Evolutionary conservation across 2,888 invertebrate genomes (phyloP).

Genomic region (Ochropacha duplaris): DNA sequence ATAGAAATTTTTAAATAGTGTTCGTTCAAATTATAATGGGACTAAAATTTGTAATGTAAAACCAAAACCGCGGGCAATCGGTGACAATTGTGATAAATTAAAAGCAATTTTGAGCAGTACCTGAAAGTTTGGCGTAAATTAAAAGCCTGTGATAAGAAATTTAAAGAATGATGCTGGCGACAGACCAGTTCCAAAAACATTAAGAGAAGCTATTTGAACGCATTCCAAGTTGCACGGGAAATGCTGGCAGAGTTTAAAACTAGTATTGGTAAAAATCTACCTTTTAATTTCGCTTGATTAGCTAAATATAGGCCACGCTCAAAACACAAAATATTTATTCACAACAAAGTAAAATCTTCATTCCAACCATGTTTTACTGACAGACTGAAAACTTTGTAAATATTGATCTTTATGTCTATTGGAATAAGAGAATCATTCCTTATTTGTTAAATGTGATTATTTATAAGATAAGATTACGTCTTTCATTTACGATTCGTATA

Average conservation of each 20-base stretch:
- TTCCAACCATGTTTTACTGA: neutral
- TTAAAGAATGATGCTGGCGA: neutral
- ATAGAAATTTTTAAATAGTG: neutral
- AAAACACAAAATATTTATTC: neutral
- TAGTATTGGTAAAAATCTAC: no score
- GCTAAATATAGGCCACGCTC: neutral
- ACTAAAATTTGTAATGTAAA: neutral
- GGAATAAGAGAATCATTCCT: neutral
- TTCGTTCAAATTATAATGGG: neutral
- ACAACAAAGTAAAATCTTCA: neutral
- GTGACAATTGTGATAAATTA: neutral
- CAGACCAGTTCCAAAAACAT: no score
- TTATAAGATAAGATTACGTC: neutral
- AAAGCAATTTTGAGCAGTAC: neutral
- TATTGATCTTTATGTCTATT: neutral
- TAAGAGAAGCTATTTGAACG: neutral
- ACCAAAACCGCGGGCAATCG: neutral
- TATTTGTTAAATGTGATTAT: neutral
- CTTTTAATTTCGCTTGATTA: no score
- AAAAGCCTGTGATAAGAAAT: neutral
- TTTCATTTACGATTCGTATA: neutral
- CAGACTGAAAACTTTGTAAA: neutral
- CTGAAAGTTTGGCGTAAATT: neutral
- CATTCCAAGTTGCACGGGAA: neutral
- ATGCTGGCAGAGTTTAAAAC: no score